These are phyloP conservation scores for Calameuta idolon DNA, from an alignment of 2,888 invertebrate genomes.

Conservation along the genomic window DNA sequence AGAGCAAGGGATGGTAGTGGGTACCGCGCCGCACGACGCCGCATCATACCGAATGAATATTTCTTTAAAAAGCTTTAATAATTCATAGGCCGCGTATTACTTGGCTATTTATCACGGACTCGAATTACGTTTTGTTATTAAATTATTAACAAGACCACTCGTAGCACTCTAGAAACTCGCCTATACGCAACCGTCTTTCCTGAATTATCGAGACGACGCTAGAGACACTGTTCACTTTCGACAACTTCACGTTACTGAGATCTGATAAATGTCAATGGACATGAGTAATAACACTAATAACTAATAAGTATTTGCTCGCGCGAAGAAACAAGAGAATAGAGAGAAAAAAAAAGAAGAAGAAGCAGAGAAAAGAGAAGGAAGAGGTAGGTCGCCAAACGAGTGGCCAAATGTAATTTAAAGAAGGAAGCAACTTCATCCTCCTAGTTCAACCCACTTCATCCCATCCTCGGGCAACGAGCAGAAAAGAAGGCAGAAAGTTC, in stretches of 20 bases:
- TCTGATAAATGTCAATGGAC: too few relatives aligned
- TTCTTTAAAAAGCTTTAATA: slow-evolving; percentile 27
- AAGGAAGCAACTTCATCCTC: slow-evolving; percentile 53
- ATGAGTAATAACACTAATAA: too few relatives aligned
- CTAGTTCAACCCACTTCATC: slow-evolving; percentile 35
- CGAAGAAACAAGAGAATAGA: slow-evolving; percentile 2
- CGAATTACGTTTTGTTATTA: neutral
- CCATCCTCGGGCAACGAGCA: slow-evolving; percentile 47
- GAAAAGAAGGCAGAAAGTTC: slow-evolving; percentile 57
- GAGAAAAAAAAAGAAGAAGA: slow-evolving; percentile 2
- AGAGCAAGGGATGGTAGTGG: too few relatives aligned
- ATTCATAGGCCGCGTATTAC: slow-evolving; percentile 24
- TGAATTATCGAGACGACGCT: too few relatives aligned
- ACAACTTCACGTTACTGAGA: too few relatives aligned
- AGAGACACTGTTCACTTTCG: too few relatives aligned
- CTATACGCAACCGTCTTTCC: too few relatives aligned
- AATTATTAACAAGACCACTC: slow-evolving; percentile 3
- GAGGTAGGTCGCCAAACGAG: slow-evolving; percentile 51
- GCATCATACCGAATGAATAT: slow-evolving; percentile 26
- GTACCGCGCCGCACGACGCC: slow-evolving; percentile 10
- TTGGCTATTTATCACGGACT: slow-evolving; percentile 5
- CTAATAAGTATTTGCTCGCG: neutral
- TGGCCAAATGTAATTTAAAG: slow-evolving; percentile 65
- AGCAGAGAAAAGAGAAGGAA: slow-evolving; percentile 16
- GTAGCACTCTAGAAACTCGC: too few relatives aligned